phyloP scores from a whole-genome alignment of 2,797 vertebrate species.

The Rhinichthys osculus region DNA sequence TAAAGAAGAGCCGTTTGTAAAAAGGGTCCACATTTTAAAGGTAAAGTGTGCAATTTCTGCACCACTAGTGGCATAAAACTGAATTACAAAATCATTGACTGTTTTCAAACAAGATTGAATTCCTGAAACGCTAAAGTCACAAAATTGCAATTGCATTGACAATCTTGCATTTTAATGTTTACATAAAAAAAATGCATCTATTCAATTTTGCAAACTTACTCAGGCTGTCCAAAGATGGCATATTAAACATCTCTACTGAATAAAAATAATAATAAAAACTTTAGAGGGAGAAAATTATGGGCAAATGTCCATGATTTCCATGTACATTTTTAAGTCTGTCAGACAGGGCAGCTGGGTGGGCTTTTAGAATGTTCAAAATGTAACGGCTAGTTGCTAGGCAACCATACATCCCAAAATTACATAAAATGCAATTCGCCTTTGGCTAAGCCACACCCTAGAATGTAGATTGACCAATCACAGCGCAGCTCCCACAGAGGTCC shows the following conservation, averaged over 20 bases:
- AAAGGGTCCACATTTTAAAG: neutral
- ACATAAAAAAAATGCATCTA: neutral
- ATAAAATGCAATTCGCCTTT: neutral
- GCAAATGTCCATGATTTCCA: neutral
- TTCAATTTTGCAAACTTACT: neutral
- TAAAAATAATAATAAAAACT: neutral
- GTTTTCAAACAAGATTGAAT: neutral
- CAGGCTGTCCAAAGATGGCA: neutral
- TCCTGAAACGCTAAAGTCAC: neutral
- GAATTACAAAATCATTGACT: neutral
- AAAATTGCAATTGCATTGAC: neutral
- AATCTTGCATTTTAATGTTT: neutral
- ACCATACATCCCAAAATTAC: conserved; percentile 23
- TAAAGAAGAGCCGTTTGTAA: neutral
- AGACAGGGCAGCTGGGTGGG: neutral
- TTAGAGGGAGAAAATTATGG: neutral
- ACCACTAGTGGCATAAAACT: neutral
- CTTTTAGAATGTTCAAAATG: neutral
- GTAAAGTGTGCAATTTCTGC: neutral
- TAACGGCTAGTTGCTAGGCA: neutral
- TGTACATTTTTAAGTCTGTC: neutral
- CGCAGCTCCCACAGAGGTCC: too few species aligned
- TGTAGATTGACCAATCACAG: too few species aligned
- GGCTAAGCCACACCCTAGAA: too few species aligned
- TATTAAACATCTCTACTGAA: neutral